These are phyloP conservation scores for Xestia sexstrigata DNA, from an alignment of 2,888 invertebrate species.

Conservation along the genomic window DNA sequence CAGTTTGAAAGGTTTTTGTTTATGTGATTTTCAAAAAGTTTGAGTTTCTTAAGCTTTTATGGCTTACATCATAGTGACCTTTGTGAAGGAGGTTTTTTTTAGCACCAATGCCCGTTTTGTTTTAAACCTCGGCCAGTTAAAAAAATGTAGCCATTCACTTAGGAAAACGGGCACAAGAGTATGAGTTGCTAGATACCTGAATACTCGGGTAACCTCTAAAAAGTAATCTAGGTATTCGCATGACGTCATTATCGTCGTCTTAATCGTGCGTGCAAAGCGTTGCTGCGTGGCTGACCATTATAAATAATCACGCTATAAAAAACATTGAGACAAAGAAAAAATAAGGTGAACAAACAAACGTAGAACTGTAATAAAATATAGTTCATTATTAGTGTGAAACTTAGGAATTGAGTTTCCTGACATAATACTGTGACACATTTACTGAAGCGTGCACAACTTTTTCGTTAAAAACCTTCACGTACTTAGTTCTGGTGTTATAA, in stretches of 20 bases:
- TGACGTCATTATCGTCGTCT: conserved; percentile 36
- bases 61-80: background rate
- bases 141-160: background rate
- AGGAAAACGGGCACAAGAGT: background rate
- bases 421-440: background rate
- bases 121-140: background rate
- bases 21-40: background rate
- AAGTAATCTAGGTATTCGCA: background rate
- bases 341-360: conserved; percentile 8
- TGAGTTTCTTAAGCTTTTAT: background rate
- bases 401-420: conserved; percentile 19
- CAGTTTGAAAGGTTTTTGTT: too few species aligned
- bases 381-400: conserved; percentile 7
- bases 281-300: conserved; percentile 44
- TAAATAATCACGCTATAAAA: conserved; percentile 35
- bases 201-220: background rate
- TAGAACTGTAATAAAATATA: conserved; percentile 13
- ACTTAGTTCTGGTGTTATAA: background rate
- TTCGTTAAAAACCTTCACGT: background rate
- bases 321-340: conserved; percentile 17
- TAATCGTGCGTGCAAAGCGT: conserved; percentile 47
- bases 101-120: background rate
- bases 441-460: background rate
- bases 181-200: background rate
- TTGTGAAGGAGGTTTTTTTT: background rate